phyloP scores from a whole-genome alignment of 2,113 vertebrate species.

The Probosciger aterrimus region DNA sequence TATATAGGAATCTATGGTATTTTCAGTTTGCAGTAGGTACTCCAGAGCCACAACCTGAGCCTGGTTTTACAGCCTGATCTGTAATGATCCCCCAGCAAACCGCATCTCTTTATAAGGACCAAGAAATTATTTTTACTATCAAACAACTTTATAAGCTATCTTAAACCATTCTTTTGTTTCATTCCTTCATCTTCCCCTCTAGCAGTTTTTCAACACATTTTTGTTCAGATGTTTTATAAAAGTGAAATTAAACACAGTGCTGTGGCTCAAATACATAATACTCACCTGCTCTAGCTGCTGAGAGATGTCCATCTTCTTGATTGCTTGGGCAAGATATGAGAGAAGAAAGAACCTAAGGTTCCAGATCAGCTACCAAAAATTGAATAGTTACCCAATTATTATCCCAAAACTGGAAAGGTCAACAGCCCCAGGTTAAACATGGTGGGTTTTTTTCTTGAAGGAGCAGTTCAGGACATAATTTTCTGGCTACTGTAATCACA shows the following conservation, averaged over 20 bases:
- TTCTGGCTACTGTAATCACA: slow-evolving; percentile 1
- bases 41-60: background rate
- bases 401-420: background rate
- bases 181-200: background rate
- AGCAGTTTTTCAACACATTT: background rate
- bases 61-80: background rate
- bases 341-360: background rate
- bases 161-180: background rate
- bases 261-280: background rate
- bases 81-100: background rate
- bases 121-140: background rate
- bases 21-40: background rate
- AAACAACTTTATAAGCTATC: background rate
- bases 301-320: background rate
- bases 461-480: slow-evolving; percentile 19
- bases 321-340: background rate
- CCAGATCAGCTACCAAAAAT: background rate
- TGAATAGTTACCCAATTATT: background rate
- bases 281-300: background rate
- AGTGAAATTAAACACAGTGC: background rate
- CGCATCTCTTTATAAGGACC: background rate
- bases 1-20: background rate
- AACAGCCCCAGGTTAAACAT: background rate
- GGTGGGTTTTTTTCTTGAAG: background rate
- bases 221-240: background rate